Evolutionary conservation across 2,888 invertebrate genomes (phyloP), one percentile per base, ranked within the genome.

Genomic region (Philereme vetulata): DNA sequence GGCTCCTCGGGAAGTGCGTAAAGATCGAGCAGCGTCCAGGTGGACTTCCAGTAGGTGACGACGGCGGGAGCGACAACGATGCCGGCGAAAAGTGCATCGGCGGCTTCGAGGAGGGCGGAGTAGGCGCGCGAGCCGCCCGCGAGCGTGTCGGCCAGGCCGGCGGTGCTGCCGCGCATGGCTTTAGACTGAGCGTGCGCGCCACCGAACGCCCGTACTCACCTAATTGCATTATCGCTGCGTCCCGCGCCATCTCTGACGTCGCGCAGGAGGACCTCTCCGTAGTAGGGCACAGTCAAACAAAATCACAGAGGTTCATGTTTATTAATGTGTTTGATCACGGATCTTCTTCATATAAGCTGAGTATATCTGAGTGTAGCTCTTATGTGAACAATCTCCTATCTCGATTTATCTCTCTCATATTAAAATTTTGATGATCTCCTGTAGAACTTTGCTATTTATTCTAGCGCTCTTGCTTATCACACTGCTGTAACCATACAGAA

Each of bases 41-140:
- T 96, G 67, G 97, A 96, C 66, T 97, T 93, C 97, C 97, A 97
- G 85, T 97, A 97, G 65, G 95, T 94, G 59, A 97, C 96, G 51
- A 97, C 96, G 57, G 95, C 94, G 8, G 97, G 97, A 2, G 96
- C 95, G 11, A 97, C 95, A 40, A 97, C 92, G 8, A 94, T 78
- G 68, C 95, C 94, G 53, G 97, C 95, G 81, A 97, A 93, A 21
- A 95, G 77, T 40, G 94, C 93, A 84, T 97, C 97, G 65, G 97
- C 89, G 68, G 95, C 82, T 64, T 95, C 94, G 54, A 97, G 92
- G 52, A 96, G 85, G 64, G 77, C 88, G 76, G 80, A 83, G 80
- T 81, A 86, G 72, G 83, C 86, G 73, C 86, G 86, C 78, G 93
- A 93, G 64, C 90, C 92, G 74, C 93, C 92, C 81, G 93, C 93